A percentile compares a stretch with the other conserved stretches of the same genome.
phyloP scores from a whole-genome alignment of 2,113 vertebrate genomes.

The Diadophis punctatus region DNA sequence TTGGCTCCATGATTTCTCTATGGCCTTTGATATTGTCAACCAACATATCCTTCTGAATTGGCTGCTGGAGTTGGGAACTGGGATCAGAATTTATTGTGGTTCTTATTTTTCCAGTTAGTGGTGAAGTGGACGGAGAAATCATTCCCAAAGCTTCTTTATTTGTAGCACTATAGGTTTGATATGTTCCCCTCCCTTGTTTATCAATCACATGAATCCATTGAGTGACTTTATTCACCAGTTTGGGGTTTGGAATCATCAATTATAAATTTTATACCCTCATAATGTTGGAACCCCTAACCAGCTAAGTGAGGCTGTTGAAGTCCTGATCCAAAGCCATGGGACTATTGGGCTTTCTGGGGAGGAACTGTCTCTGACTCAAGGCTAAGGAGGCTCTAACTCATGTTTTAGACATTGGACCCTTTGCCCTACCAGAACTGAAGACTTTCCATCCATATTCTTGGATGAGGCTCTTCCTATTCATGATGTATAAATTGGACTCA shows the following conservation, averaged over 20 bases:
- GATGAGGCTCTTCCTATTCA: neutral
- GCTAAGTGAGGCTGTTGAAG: neutral
- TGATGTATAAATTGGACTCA: neutral
- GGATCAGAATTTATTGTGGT: neutral
- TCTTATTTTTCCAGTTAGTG: neutral
- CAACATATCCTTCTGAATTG: neutral
- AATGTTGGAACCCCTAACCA: neutral
- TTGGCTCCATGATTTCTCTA: neutral
- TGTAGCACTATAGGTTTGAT: neutral
- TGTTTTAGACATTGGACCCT: neutral
- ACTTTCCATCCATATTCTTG: neutral
- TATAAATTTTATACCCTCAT: neutral
- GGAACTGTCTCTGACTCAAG: neutral
- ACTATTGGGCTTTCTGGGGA: neutral
- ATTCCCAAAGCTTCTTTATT: neutral
- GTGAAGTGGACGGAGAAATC: neutral
- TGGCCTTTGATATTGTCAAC: neutral
- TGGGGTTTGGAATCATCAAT: neutral
- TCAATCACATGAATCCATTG: neutral
- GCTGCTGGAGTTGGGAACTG: neutral
- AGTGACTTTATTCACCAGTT: neutral
- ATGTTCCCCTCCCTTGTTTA: neutral
- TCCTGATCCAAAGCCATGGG: neutral
- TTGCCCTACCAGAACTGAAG: neutral
- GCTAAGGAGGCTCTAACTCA: neutral